These are phyloP conservation scores for Kobus ellipsiprymnus DNA, from an alignment of 2,113 vertebrate genomes.

Conservation along the genomic window DNA sequence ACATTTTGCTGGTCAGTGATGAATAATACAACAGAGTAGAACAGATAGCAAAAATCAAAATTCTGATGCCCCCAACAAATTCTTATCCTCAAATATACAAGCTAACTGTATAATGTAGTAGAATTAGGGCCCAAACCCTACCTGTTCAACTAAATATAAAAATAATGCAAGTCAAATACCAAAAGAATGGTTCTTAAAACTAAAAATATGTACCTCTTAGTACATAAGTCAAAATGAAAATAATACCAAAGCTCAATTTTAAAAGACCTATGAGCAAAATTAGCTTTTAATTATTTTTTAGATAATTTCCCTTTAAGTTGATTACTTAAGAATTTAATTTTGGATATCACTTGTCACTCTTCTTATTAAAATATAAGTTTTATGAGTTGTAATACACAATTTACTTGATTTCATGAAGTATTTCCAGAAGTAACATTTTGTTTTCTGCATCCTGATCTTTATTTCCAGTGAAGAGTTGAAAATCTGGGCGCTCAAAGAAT, in stretches of 20 bases:
- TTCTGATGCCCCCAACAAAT: background rate
- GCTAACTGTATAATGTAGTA: background rate
- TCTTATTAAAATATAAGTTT: background rate
- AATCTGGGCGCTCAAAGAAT: constrained; percentile 86
- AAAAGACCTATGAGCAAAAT: constrained; percentile 17
- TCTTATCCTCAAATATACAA: background rate
- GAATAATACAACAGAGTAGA: background rate
- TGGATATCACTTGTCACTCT: background rate
- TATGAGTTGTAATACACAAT: constrained; percentile 3
- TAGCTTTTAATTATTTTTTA: constrained; percentile 18
- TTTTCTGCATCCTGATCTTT: constrained; percentile 77
- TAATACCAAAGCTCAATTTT: background rate
- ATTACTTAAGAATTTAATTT: background rate
- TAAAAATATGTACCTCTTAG: background rate
- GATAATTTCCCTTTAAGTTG: background rate
- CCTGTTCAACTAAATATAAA: background rate
- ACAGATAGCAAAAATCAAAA: constrained; percentile 24
- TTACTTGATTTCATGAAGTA: constrained; percentile 90
- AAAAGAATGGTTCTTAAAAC: background rate
- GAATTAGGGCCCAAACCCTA: background rate
- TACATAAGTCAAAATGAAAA: background rate
- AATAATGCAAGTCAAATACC: background rate
- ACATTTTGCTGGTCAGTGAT: background rate
- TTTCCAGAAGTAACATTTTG: constrained; percentile 85
- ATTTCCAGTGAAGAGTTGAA: constrained; percentile 89